phyloP scores from a whole-genome alignment of 1,140 invertebrate species.

The Drosophila ironensis region DNA sequence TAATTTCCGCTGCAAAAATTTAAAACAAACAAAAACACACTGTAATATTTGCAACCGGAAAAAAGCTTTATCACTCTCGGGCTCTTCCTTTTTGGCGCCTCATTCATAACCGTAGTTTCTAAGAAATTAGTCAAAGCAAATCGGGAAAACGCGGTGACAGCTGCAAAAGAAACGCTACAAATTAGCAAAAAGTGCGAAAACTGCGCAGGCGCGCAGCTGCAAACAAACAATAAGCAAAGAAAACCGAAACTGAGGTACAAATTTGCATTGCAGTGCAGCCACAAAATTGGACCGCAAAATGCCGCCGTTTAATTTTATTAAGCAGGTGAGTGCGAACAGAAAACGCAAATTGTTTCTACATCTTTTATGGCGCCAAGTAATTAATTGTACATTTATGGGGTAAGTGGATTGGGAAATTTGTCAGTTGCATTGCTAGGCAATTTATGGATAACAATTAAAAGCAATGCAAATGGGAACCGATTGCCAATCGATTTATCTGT shows the following conservation, averaged over 20 bases:
- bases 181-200: not conserved
- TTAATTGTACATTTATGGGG: slow-evolving; percentile 21
- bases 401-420: slow-evolving; percentile 13
- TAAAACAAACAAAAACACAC: slow-evolving; percentile 34
- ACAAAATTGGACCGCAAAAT: slow-evolving; percentile 54
- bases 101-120: slow-evolving; percentile 31
- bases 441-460: too few species aligned
- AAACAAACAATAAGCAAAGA: not conserved
- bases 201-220: not conserved
- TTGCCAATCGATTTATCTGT: too few species aligned
- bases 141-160: slow-evolving; percentile 17
- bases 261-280: slow-evolving; percentile 49
- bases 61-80: slow-evolving; percentile 7
- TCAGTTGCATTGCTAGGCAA: not conserved
- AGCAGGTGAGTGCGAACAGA: slow-evolving; percentile 67
- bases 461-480: too few species aligned
- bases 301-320: slow-evolving; percentile 77
- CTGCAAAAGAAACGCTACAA: slow-evolving; percentile 21
- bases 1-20: slow-evolving; percentile 65
- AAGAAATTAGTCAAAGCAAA: slow-evolving; percentile 19
- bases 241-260: not conserved
- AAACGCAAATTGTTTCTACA: slow-evolving; percentile 21
- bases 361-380: slow-evolving; percentile 14
- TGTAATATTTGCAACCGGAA: slow-evolving; percentile 14
- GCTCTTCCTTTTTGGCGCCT: not conserved